phyloP scores from a whole-genome alignment of 92 coral and sea anemone genomes.

The Heteractis magnifica region DNA sequence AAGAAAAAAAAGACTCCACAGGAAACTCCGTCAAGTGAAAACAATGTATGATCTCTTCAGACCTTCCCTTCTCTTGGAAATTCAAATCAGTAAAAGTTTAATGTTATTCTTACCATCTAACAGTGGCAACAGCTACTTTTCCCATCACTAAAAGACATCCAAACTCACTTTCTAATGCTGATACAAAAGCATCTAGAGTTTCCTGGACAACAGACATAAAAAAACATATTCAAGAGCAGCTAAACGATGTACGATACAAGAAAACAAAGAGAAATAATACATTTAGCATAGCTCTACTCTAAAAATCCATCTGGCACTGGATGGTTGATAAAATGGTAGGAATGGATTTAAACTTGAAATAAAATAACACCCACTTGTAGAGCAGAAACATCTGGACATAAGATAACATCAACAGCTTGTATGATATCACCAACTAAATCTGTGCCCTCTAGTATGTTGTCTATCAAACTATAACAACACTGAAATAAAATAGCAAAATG shows the following conservation, averaged over 20 bases:
- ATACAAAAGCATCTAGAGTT: slow-evolving; percentile 84
- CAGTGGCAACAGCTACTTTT: slow-evolving; percentile 97
- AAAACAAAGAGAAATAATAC: no score
- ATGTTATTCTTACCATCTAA: slow-evolving; percentile 70
- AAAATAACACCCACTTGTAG: slow-evolving; percentile 63
- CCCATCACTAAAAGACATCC: slow-evolving; percentile 98
- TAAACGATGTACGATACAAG: no score
- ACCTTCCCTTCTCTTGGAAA: no score
- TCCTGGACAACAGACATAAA: slow-evolving; percentile 53
- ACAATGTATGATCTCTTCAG: no score
- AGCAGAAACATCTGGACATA: slow-evolving; percentile 89
- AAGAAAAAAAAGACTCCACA: no score
- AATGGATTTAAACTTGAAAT: background rate
- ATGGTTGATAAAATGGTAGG: background rate
- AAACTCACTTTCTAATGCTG: slow-evolving; percentile 92
- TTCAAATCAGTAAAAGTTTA: no score
- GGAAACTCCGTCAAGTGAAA: no score
- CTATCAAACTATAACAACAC: slow-evolving; percentile 92
- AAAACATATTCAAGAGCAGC: background rate
- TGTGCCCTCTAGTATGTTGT: slow-evolving; percentile 88
- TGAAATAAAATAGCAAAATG: background rate
- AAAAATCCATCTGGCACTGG: no score
- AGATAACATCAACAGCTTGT: slow-evolving; percentile 92
- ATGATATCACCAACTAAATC: slow-evolving; percentile 85
- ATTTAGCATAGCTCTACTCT: no score